phyloP scores from a whole-genome alignment of 2,797 vertebrate genomes.

The Momotus momota region DNA sequence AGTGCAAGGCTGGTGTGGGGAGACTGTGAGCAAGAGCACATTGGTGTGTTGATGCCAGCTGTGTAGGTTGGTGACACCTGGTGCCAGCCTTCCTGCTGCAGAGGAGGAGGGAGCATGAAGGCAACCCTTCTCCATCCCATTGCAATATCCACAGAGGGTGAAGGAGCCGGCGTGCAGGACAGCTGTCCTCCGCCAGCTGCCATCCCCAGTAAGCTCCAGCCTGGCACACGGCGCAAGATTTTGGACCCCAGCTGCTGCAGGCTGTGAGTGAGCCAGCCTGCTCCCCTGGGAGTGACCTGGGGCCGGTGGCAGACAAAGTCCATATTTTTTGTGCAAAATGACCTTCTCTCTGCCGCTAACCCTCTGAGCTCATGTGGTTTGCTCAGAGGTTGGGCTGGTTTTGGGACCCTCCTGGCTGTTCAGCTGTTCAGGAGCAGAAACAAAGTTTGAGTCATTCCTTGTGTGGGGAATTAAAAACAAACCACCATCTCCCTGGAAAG shows the following conservation, averaged over 20 bases:
- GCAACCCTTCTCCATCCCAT: background rate
- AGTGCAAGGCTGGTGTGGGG: accelerated
- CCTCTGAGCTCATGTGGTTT: background rate
- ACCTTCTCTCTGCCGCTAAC: background rate
- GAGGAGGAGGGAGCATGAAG: background rate
- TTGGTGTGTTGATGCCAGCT: background rate
- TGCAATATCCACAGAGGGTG: background rate
- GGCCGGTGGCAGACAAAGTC: background rate
- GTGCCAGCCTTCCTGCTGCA: background rate
- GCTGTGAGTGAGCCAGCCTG: background rate
- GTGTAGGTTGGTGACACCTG: background rate
- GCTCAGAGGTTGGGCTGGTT: background rate
- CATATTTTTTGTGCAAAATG: slow-evolving; percentile 1
- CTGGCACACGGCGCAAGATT: background rate
- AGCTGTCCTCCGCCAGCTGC: background rate
- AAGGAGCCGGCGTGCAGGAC: background rate
- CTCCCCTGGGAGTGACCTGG: background rate
- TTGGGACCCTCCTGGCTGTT: background rate
- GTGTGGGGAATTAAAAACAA: background rate
- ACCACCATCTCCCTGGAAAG: background rate
- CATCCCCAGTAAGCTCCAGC: background rate
- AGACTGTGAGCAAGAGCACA: background rate
- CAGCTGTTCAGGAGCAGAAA: background rate
- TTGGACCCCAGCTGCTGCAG: slow-evolving; percentile 7
- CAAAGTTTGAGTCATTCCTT: background rate